Percentiles rank a stretch among this genome's conserved stretches.
These are phyloP conservation scores for Ginglymostoma cirratum DNA, from an alignment of 2,113 vertebrate genomes.

Conservation along the genomic window DNA sequence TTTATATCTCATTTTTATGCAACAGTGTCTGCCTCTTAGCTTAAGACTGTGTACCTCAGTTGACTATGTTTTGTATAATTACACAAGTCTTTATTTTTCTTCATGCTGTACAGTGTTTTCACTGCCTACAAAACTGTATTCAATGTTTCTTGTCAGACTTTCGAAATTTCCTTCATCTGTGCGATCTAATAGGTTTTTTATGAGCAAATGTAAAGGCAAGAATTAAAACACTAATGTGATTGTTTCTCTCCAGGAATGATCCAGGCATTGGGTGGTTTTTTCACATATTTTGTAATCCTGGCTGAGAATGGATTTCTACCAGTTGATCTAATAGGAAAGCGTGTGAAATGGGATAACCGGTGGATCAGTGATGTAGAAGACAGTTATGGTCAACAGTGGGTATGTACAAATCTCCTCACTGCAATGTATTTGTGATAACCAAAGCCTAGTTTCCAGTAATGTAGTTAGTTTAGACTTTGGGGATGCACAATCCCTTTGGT, in stretches of 20 bases:
- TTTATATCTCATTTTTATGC: background rate
- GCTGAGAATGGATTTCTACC: constrained; percentile 71
- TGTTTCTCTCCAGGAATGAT: constrained; percentile 66
- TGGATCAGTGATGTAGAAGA: constrained; percentile 72
- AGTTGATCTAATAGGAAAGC: constrained; percentile 60
- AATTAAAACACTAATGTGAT: background rate
- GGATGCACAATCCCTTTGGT: background rate
- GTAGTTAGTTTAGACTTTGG: background rate
- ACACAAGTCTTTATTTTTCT: background rate
- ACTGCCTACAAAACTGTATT: background rate
- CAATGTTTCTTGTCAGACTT: background rate
- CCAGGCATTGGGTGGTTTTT: constrained; percentile 77
- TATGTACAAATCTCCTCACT: constrained; percentile 45
- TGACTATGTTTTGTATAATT: background rate
- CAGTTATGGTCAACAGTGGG: constrained; percentile 75
- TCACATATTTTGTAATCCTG: constrained; percentile 72
- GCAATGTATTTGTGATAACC: background rate
- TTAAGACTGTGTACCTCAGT: background rate
- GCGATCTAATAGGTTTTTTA: background rate
- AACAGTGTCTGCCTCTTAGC: background rate
- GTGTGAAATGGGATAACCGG: constrained; percentile 70
- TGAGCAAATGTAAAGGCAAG: background rate
- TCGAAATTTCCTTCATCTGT: background rate
- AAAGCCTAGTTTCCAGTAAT: background rate
- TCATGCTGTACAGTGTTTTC: background rate